phyloP scores from a whole-genome alignment of 2,113 vertebrate genomes.

The crab-eating macaque (Macaca fascicularis) region T2T-MFA8v1.1 NC_088390.1:14153501-14154000 shows the following conservation, averaged over 20 bases:
- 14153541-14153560: too few species aligned
- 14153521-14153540: too few species aligned
- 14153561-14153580: too few species aligned
- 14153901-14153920: slow-evolving; percentile 15
- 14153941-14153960: not conserved
- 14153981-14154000: not conserved
- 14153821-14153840: not conserved
- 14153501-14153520: too few species aligned
- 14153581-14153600: too few species aligned
- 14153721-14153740: not conserved
- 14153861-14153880: not conserved
- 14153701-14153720: too few species aligned
- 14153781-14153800: not conserved
- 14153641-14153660: too few species aligned
- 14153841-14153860: not conserved
- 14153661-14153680: too few species aligned
- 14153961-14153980: not conserved
- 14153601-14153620: too few species aligned
- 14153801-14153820: not conserved
- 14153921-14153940: not conserved
- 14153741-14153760: not conserved
- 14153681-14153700: too few species aligned
- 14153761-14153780: not conserved
- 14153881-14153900: not conserved
- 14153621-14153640: too few species aligned